phyloP scores from a whole-genome alignment of 2,888 invertebrate species.

The Stegana nigrithorax region DNA sequence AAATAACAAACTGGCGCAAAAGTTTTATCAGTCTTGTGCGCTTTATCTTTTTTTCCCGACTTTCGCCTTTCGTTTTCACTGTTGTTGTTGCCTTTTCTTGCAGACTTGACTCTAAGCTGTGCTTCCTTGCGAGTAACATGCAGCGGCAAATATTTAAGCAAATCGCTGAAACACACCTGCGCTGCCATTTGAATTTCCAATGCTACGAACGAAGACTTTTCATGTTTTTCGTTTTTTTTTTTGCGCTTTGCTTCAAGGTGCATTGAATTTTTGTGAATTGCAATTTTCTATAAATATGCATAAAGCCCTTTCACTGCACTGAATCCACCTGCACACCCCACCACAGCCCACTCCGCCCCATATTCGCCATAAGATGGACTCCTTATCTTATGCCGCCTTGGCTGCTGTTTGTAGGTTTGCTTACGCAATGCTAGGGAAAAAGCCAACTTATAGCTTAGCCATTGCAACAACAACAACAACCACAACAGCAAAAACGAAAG shows the following conservation, averaged over 20 bases:
- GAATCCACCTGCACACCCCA: neutral
- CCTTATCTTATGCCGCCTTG: no score
- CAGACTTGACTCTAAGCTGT: no score
- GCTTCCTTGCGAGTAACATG: constrained; percentile 3
- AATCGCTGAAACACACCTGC: constrained; percentile 13
- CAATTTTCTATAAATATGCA: constrained; percentile 57
- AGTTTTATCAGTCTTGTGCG: constrained; percentile 21
- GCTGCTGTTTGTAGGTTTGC: no score
- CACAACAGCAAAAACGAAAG: no score
- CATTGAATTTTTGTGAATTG: constrained; percentile 38
- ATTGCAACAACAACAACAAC: constrained; percentile 11
- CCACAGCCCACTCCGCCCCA: neutral
- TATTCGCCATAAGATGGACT: no score
- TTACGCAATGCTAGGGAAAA: neutral
- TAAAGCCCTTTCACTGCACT: constrained; percentile 36
- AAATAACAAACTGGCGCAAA: constrained; percentile 1
- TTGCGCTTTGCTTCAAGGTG: constrained; percentile 18
- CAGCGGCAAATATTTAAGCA: neutral
- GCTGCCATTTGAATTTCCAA: neutral
- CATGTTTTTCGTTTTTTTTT: constrained; percentile 2
- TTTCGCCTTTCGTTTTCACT: constrained; percentile 25
- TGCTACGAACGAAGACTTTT: no score
- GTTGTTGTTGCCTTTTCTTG: no score
- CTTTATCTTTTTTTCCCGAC: constrained; percentile 11
- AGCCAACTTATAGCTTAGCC: constrained; percentile 15